Conservation (phyloP, 2,888 invertebrate species). For the Caenorhabditis macrosperma region DNA sequence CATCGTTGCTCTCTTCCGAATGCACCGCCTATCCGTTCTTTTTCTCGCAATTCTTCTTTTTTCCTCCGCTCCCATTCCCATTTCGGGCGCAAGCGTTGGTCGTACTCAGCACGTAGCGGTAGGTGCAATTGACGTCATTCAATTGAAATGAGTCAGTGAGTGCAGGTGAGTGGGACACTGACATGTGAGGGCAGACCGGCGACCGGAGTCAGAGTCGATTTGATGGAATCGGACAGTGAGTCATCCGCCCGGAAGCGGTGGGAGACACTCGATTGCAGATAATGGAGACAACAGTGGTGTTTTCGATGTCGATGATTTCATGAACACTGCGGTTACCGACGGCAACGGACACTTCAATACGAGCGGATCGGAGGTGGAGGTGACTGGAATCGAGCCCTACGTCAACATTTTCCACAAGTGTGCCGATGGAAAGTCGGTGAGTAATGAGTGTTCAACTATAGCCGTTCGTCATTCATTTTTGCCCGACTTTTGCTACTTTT, state of each 20-base stretch:
- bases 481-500: no score
- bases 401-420: slow-evolving; percentile 68
- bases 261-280: no score
- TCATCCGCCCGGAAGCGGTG: no score
- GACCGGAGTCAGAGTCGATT: slow-evolving; percentile 54
- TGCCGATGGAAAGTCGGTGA: slow-evolving; percentile 58
- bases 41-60: neutral
- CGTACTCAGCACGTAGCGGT: slow-evolving; percentile 32
- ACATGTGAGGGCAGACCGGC: slow-evolving; percentile 63
- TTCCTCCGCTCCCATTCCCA: neutral
- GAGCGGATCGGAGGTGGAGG: slow-evolving; percentile 58
- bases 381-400: slow-evolving; percentile 67
- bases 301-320: slow-evolving; percentile 62
- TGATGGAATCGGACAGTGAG: slow-evolving; percentile 69
- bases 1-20: neutral
- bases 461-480: no score
- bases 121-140: slow-evolving; percentile 5
- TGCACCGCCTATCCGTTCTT: neutral
- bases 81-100: slow-evolving; percentile 3
- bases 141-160: neutral
- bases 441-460: no score
- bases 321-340: slow-evolving; percentile 58
- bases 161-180: slow-evolving; percentile 57
- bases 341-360: slow-evolving; percentile 51
- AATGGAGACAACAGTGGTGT: slow-evolving; percentile 36